A percentile compares a stretch with the other conserved stretches of the same genome.
Conservation (phyloP, 2,888 invertebrate genomes). For the Thereva nobilitata region DNA sequence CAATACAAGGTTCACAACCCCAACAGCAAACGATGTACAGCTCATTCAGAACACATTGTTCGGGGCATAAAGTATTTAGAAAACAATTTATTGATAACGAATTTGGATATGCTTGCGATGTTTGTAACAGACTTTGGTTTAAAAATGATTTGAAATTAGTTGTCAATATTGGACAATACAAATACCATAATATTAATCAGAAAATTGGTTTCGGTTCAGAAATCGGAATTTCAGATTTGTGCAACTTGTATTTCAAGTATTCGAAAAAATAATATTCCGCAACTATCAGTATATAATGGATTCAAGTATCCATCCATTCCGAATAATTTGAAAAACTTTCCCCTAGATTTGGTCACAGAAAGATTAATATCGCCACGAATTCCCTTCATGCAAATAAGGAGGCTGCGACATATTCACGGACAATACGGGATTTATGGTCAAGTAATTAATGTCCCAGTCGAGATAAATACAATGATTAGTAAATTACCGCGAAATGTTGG, state of each 20-base stretch:
- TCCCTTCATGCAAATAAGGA: conserved; percentile 39
- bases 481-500: conserved; percentile 45
- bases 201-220: no score
- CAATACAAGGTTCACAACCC: no score
- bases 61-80: no score
- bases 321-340: conserved; percentile 19
- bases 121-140: no score
- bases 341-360: conserved; percentile 43
- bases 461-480: conserved; percentile 51
- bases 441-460: conserved; percentile 54
- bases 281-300: background rate
- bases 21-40: no score
- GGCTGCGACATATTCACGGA: conserved; percentile 38
- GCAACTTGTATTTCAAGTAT: background rate
- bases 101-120: no score
- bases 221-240: no score
- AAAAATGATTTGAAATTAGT: no score
- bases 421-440: conserved; percentile 52
- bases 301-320: conserved; percentile 35
- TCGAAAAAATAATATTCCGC: background rate
- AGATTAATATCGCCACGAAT: conserved; percentile 36
- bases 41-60: no score
- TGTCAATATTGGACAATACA: no score
- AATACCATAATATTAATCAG: no score
- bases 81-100: no score